These are phyloP conservation scores for Listronotus bonariensis DNA, from an alignment of 1,140 invertebrate species.

Conservation along the genomic window DNA sequence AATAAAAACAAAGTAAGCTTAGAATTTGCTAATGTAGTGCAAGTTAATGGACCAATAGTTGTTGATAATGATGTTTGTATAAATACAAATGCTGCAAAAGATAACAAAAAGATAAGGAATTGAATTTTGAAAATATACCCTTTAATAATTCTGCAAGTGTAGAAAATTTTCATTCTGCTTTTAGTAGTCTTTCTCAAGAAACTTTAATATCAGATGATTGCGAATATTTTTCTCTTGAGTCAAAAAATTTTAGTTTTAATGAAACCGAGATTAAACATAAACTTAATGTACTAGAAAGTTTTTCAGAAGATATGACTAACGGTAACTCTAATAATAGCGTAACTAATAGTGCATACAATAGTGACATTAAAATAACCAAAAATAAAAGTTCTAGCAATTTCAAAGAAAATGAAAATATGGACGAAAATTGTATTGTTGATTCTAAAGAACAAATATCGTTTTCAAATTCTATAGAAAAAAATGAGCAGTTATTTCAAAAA, in stretches of 20 bases:
- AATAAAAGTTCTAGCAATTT: no score
- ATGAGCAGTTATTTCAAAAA: no score
- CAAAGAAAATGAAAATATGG: no score
- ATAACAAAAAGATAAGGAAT: background rate
- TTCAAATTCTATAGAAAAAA: no score
- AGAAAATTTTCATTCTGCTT: conserved; percentile 29
- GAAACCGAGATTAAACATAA: conserved; percentile 22
- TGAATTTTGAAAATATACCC: background rate
- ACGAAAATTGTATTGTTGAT: no score
- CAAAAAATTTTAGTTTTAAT: conserved; percentile 4
- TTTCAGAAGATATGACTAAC: background rate
- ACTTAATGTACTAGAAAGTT: conserved; percentile 19
- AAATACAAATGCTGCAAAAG: background rate
- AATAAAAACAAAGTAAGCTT: conserved; percentile 16
- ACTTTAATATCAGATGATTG: conserved; percentile 28
- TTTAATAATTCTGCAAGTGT: conserved; percentile 15
- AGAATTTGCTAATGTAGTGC: conserved; percentile 46
- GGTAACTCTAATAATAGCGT: background rate
- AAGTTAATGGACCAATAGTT: conserved; percentile 35
- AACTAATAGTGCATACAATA: no score
- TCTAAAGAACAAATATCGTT: no score
- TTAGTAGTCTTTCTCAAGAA: conserved; percentile 18
- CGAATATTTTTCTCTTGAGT: conserved; percentile 26
- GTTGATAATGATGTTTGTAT: background rate
- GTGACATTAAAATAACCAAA: no score